Evolutionary conservation across 2,797 vertebrate species (phyloP), one percentile per base, ranked within the genome.

Genomic region (Alfaro cultratus): DNA sequence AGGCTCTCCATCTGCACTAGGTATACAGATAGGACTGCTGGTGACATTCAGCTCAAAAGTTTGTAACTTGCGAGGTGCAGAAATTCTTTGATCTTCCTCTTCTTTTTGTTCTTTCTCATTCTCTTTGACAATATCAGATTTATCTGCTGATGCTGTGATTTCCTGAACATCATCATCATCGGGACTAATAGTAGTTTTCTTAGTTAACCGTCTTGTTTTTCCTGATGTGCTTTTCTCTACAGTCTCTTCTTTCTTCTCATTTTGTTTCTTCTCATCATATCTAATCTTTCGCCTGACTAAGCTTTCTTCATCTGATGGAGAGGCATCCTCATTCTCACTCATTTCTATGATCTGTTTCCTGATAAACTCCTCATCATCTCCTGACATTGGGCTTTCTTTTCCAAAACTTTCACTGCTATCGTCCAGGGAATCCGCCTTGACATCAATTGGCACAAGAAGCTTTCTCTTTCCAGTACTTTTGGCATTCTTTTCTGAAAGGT

Each of bases 271-370:
- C 74, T 95, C 94, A 9, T 95, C 84, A 76, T 97, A 97, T 93
- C 96, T 97, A 81, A 97, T 96, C 85, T 98, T 97, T 79, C 81
- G 95, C 76, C 96, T 93, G 15, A 97, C 93, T 57, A 96, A 89
- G 62, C 97, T 97, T 77, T 99, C 98, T 74, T 98, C 98, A 91
- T 99, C 97, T 77, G 97, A 98, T 18, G 96, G 97, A 1, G 98
- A 99, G 45, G 96, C 97, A 77, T 98, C 97, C 93, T 99, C 98
- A 88, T 98, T 98, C 53, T 98, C 98, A 86, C 98, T 99, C 98
- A 99, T 98, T 91, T 98, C 98, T 88, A 98, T 96, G 39, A 98
- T 98, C 79, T 99, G 98, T 86, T 98, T 98, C 80, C 97, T 94
- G 72, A 99, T 97, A 80, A 98, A 99, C 34, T 99, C 98, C 88